Evolutionary conservation across 2,888 invertebrate species (phyloP).

Genomic region (Orthosia gothica): DNA sequence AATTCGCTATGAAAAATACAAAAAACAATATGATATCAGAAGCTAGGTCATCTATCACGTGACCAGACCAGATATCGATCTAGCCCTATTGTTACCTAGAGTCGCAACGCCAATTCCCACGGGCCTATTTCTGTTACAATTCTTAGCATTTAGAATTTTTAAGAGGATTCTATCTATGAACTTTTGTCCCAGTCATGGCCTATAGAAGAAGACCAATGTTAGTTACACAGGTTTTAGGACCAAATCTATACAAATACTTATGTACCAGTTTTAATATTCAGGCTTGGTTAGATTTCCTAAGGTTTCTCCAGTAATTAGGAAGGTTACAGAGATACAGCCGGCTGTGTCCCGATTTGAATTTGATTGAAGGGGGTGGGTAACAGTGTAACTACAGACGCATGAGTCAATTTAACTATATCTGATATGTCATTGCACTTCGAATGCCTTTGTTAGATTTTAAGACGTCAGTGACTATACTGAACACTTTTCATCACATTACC

Average conservation of each 20-base stretch:
- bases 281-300: too few relatives aligned
- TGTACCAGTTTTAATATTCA: too few relatives aligned
- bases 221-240: neutral
- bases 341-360: too few relatives aligned
- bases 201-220: neutral
- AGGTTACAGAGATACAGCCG: too few relatives aligned
- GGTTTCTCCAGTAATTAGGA: neutral
- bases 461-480: too few relatives aligned
- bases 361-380: too few relatives aligned
- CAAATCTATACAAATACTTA: too few relatives aligned
- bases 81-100: slow-evolving; percentile 25
- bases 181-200: neutral
- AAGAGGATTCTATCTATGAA: neutral
- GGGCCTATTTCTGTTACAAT: slow-evolving; percentile 23
- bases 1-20: neutral
- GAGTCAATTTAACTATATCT: too few relatives aligned
- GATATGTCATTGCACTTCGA: too few relatives aligned
- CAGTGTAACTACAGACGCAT: too few relatives aligned
- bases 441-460: too few relatives aligned
- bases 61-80: slow-evolving; percentile 21
- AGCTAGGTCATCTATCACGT: neutral
- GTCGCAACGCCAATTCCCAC: neutral
- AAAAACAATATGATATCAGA: neutral
- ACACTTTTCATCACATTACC: too few relatives aligned
- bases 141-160: neutral